Evolutionary conservation across 2,113 vertebrate species (phyloP).

Genomic region (Cephalopholis sonnerati): DNA sequence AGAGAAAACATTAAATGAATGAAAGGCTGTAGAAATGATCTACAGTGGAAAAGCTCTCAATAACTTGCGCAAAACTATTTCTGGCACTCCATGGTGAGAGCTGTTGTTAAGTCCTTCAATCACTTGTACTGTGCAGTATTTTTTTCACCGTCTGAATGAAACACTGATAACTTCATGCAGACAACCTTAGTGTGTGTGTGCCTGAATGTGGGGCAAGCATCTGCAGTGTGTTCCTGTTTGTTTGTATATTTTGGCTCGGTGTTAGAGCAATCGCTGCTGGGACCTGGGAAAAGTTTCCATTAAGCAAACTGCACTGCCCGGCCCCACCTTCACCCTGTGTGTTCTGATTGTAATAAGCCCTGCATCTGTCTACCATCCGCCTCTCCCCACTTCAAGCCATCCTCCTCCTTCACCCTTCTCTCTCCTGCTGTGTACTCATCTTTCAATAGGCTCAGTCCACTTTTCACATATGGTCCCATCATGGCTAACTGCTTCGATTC

Average conservation of each 20-base stretch:
- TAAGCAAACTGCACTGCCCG: background rate
- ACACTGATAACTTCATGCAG: background rate
- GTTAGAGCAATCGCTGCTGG: conserved; percentile 12
- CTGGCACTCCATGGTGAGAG: background rate
- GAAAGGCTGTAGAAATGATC: background rate
- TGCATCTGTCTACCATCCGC: conserved; percentile 60
- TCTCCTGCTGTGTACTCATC: conserved; percentile 4
- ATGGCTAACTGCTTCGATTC: conserved; percentile 29
- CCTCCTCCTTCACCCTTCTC: background rate
- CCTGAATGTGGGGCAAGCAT: background rate
- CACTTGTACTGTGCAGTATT: background rate
- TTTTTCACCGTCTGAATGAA: background rate
- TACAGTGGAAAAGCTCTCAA: background rate
- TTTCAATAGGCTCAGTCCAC: background rate
- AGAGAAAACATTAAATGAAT: background rate
- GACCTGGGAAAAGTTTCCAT: conserved; percentile 32
- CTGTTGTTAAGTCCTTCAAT: background rate
- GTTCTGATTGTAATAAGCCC: conserved; percentile 47
- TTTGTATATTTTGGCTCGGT: conserved; percentile 8
- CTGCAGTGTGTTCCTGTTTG: conserved; percentile 10
- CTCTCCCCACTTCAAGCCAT: background rate
- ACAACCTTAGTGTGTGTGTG: background rate
- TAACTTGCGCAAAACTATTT: background rate
- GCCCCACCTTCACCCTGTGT: conserved; percentile 18
- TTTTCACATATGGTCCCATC: conserved; percentile 47